Evolutionary conservation across 2,113 vertebrate species (phyloP).

Genomic region (Brachypodius melanocephalos): DNA sequence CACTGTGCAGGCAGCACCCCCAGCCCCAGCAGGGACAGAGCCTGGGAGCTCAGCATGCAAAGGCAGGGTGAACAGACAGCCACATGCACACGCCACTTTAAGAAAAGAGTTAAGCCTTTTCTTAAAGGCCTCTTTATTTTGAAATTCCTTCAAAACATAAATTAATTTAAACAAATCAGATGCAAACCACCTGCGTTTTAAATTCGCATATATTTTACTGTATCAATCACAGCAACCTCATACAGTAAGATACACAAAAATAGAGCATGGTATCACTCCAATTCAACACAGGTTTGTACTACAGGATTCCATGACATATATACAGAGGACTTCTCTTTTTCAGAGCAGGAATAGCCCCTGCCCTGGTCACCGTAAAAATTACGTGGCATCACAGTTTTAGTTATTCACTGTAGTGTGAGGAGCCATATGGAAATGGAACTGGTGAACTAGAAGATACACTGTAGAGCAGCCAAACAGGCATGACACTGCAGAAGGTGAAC

Average conservation of each 20-base stretch:
- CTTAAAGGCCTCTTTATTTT: slow-evolving; percentile 68
- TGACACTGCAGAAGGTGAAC: slow-evolving; percentile 23
- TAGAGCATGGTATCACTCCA: slow-evolving; percentile 63
- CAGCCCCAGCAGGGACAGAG: neutral
- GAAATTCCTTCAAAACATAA: slow-evolving; percentile 53
- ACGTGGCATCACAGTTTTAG: slow-evolving; percentile 73
- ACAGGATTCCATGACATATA: slow-evolving; percentile 57
- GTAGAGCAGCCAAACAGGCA: slow-evolving; percentile 63
- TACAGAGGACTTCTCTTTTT: slow-evolving; percentile 45
- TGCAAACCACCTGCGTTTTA: slow-evolving; percentile 75
- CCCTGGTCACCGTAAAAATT: slow-evolving; percentile 54
- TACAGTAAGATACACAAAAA: slow-evolving; percentile 74
- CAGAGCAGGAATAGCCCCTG: slow-evolving; percentile 27
- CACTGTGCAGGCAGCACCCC: neutral
- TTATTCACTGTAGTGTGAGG: slow-evolving; percentile 63
- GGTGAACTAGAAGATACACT: slow-evolving; percentile 54
- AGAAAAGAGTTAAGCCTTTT: slow-evolving; percentile 61
- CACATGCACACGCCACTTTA: slow-evolving; percentile 28
- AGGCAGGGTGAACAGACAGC: neutral
- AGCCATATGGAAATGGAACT: slow-evolving; percentile 55
- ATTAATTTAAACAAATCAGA: slow-evolving; percentile 74
- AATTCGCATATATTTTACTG: slow-evolving; percentile 75
- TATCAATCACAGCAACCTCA: slow-evolving; percentile 73
- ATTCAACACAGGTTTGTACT: slow-evolving; percentile 63
- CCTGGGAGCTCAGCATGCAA: neutral